Evolutionary conservation across 2,888 invertebrate genomes (phyloP), one percentile per base, ranked within the genome.

Genomic region (Sepioteuthis lessoniana): DNA sequence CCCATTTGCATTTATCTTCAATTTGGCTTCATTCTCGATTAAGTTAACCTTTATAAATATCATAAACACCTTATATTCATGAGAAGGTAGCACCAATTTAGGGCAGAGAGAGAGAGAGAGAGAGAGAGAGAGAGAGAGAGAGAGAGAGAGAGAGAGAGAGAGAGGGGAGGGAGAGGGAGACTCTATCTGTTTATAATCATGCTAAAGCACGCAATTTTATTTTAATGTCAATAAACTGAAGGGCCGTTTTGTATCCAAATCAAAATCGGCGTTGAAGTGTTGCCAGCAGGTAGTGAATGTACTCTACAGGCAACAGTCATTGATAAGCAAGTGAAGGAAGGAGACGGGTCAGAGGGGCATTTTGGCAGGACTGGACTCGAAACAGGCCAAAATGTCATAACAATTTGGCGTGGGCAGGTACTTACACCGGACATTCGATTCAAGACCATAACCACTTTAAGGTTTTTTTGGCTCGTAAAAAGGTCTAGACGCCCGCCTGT

Each of bases 161-260:
- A 76, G 25, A 28, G 25, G 28, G n/a, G 16, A 35, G 25, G 16
- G 25, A 16, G 76, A 13, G 76, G 16, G n/a, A 76, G n/a, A 7
- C 13, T n/a, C 16, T 76, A 76, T 76, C n/a, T 76, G 76, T 76
- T 76, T 76, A 76, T 76, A 35, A 35, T 76, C n/a, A 76, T 35
- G 76, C 76, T 76, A n/a, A 35, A 16, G n/a, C 76, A 76, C n/a
- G 35, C 76, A 76, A 76, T 76, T 76, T 76, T 35, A 76, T 76
- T 76, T 76, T 76, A 76, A 76, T 76, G 76, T 76, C 76, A 76
- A 76, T 76, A 76, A 76, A 76, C n/a, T 76, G 76, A 76, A 76
- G 76, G n/a, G 76, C 31, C 76, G 76, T 76, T 76, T 76, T 76
- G 76, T n/a, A 76, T 76, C 76, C 76, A 76, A 76, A 76, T n/a